Evolutionary conservation across 2,113 vertebrate species (phyloP).

Genomic region (Naja naja): DNA sequence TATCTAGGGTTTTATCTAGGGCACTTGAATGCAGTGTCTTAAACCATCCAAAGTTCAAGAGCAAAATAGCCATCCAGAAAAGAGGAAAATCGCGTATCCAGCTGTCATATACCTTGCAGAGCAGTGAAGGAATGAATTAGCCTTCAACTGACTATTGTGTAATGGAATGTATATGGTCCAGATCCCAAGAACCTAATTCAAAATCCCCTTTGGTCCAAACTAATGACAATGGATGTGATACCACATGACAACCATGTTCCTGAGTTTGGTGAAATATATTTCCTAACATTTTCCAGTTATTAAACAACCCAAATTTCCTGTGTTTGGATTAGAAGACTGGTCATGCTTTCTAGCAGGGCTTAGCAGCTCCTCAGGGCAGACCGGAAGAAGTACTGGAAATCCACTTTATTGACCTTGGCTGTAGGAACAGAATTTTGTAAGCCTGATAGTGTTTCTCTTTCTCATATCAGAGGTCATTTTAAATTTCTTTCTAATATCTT

Average conservation of each 20-base stretch:
- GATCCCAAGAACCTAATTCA: background rate
- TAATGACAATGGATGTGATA: background rate
- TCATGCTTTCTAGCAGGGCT: background rate
- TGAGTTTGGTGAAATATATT: background rate
- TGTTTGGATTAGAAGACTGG: background rate
- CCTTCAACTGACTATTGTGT: background rate
- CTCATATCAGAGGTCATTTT: background rate
- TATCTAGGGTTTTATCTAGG: background rate
- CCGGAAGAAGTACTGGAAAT: background rate
- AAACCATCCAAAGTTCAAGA: background rate
- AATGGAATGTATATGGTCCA: background rate
- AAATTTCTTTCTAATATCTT: background rate
- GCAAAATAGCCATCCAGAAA: background rate
- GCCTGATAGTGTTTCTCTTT: background rate
- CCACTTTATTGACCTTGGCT: background rate
- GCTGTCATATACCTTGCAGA: background rate
- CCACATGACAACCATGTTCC: background rate
- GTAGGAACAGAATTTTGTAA: background rate
- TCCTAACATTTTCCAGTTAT: background rate
- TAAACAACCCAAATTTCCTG: background rate
- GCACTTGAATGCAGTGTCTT: constrained; percentile 3
- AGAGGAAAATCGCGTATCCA: background rate
- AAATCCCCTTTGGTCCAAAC: background rate
- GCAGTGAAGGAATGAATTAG: background rate
- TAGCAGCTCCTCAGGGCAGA: background rate